Conservation (phyloP, 2,888 invertebrate genomes). For the Cantharis flavilabris region DNA sequence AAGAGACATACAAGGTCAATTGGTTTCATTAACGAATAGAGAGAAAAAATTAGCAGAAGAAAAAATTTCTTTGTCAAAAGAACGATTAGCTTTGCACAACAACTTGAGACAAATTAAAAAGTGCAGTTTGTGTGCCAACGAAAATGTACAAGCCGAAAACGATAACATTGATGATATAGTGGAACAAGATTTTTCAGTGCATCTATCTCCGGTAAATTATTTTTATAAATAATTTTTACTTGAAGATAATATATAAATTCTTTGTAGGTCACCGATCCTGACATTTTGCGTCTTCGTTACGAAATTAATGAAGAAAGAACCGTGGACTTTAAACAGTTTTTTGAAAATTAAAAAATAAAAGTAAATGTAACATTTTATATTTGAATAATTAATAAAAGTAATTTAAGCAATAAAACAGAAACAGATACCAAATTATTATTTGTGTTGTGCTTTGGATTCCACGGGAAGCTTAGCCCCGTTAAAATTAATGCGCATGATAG, state of each 20-base stretch:
- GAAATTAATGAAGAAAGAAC: conserved; percentile 30
- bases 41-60: conserved; percentile 67
- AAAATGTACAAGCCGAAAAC: conserved; percentile 23
- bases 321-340: background rate
- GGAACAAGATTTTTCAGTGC: conserved; percentile 26
- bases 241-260: background rate
- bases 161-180: conserved; percentile 3
- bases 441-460: too few relatives aligned
- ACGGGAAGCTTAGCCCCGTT: too few relatives aligned
- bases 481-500: too few relatives aligned
- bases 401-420: too few relatives aligned
- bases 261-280: conserved; percentile 34
- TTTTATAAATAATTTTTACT: background rate
- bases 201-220: conserved; percentile 13
- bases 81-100: conserved; percentile 62
- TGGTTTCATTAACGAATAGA: conserved; percentile 59
- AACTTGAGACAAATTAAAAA: conserved; percentile 57
- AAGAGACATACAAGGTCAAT: conserved; percentile 62
- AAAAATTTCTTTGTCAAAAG: conserved; percentile 63
- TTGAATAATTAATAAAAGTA: background rate
- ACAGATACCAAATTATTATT: too few relatives aligned
- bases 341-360: background rate
- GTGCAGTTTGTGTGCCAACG: conserved; percentile 47
- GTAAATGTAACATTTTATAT: background rate
- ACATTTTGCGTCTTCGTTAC: conserved; percentile 33